Evolutionary conservation across 2,113 vertebrate genomes (phyloP).

Genomic region (Tapirus terrestris): DNA sequence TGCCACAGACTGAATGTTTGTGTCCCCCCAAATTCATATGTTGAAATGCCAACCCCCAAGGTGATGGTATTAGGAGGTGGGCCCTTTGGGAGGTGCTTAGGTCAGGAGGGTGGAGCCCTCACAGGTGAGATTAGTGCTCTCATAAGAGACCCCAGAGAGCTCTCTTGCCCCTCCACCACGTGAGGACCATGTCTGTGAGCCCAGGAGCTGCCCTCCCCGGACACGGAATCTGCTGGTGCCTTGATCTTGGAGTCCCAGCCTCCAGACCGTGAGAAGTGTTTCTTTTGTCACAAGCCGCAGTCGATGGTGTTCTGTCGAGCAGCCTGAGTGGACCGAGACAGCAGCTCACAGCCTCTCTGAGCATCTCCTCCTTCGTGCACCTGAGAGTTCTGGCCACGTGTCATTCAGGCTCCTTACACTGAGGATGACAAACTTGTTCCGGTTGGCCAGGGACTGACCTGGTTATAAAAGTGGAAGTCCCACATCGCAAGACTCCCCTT

Average conservation of each 20-base stretch:
- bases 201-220: neutral
- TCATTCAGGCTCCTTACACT: too few relatives aligned
- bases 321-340: accelerated
- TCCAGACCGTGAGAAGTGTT: neutral
- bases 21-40: neutral
- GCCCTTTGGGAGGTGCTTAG: neutral
- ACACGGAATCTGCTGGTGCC: accelerated
- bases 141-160: neutral
- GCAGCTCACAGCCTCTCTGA: neutral
- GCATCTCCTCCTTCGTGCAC: neutral
- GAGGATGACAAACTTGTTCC: accelerated
- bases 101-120: neutral
- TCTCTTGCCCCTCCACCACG: accelerated
- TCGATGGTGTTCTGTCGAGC: neutral
- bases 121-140: neutral
- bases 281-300: neutral
- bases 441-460: neutral
- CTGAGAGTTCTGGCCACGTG: neutral
- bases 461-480: neutral
- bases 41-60: neutral
- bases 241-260: neutral
- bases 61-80: neutral
- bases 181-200: neutral
- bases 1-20: accelerated
- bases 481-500: neutral